These are phyloP conservation scores for Unio pictorum DNA, from an alignment of 2,888 invertebrate genomes.

Conservation along the genomic window DNA sequence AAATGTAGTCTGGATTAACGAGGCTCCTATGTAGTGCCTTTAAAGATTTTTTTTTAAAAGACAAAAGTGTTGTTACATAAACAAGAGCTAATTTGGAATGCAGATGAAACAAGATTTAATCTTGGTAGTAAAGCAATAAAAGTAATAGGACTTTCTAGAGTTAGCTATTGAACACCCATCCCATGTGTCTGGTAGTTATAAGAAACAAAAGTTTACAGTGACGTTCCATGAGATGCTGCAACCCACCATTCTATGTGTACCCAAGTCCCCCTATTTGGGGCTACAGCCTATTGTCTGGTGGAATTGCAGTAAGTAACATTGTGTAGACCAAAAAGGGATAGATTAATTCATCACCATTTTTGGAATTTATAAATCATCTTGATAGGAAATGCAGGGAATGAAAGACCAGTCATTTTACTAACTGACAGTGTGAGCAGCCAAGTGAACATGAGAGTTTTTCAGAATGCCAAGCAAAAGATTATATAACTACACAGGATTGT, in stretches of 20 bases:
- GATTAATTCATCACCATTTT: slow-evolving; percentile 3
- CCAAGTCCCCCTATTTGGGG: too few species aligned
- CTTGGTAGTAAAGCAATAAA: neutral
- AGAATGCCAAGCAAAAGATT: neutral
- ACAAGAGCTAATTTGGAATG: neutral
- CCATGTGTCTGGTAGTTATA: too few species aligned
- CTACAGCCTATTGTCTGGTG: neutral
- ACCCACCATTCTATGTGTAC: too few species aligned
- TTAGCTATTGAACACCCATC: neutral
- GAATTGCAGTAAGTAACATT: neutral
- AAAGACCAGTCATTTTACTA: slow-evolving; percentile 3
- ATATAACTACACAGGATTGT: slow-evolving; percentile 2
- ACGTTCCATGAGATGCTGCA: neutral
- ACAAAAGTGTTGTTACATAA: neutral
- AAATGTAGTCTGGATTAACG: too few species aligned
- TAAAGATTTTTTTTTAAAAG: neutral
- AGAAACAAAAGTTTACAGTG: too few species aligned
- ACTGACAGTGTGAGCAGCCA: slow-evolving; percentile 6
- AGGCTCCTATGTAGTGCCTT: too few species aligned
- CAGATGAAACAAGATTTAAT: slow-evolving; percentile 1
- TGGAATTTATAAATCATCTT: slow-evolving; percentile 2
- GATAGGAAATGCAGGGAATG: neutral
- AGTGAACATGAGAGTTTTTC: slow-evolving; percentile 1
- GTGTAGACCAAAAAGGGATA: slow-evolving; percentile 3
- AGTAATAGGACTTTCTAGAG: neutral